A percentile compares a stretch with the other conserved stretches of the same genome.
Evolutionary conservation across 2,888 invertebrate species (phyloP).

Genomic region (Netelia melanura): DNA sequence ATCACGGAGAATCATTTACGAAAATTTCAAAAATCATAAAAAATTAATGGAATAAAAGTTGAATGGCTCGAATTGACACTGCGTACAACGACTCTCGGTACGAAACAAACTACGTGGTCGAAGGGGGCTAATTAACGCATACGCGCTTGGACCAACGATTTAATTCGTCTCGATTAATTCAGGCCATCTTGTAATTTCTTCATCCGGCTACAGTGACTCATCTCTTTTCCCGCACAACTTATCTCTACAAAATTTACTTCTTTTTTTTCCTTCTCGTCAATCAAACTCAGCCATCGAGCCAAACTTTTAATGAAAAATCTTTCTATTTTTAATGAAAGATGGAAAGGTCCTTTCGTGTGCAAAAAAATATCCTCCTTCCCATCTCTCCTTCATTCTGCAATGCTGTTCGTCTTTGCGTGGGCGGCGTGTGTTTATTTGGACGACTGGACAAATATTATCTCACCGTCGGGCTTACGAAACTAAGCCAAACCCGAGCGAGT

Average conservation of each 20-base stretch:
- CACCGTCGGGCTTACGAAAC: slow-evolving; percentile 73
- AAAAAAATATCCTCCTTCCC: not conserved
- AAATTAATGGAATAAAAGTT: slow-evolving; percentile 11
- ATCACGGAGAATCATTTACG: not conserved
- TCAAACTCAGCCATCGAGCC: too few relatives aligned
- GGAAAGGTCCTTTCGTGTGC: too few relatives aligned
- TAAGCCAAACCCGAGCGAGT: slow-evolving; percentile 68
- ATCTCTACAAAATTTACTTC: too few relatives aligned
- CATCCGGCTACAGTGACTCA: slow-evolving; percentile 78
- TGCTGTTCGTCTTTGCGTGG: slow-evolving; percentile 44
- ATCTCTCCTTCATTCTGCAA: slow-evolving; percentile 2
- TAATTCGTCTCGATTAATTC: slow-evolving; percentile 80
- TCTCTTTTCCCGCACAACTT: slow-evolving; percentile 38
- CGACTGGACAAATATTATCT: slow-evolving; percentile 77
- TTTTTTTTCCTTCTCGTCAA: too few relatives aligned
- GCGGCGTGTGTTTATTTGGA: slow-evolving; percentile 73
- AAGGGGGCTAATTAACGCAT: slow-evolving; percentile 74
- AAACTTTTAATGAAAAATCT: slow-evolving; percentile 11
- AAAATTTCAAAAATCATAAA: not conserved
- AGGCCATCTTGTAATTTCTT: slow-evolving; percentile 77
- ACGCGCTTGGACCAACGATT: slow-evolving; percentile 75
- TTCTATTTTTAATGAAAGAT: not conserved
- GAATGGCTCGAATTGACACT: slow-evolving; percentile 32
- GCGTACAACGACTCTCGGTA: slow-evolving; percentile 7
- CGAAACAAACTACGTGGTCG: slow-evolving; percentile 44